A percentile compares a stretch with the other conserved stretches of the same genome.
Evolutionary conservation across 92 coral and sea anemone species (phyloP).

Genomic region (Virgularia gustaviana): DNA sequence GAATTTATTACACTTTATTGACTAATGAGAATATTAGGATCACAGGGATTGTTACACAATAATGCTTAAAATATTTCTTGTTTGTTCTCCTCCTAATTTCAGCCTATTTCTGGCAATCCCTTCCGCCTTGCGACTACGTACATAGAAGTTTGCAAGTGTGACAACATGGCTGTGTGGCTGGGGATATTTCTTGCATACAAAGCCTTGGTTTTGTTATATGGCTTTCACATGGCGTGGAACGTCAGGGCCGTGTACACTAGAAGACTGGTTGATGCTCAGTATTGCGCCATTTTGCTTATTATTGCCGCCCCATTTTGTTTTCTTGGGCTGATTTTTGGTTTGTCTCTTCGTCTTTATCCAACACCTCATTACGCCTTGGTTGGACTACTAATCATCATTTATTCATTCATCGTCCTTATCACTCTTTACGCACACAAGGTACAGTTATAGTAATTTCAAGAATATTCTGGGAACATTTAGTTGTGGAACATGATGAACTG

Average conservation of each 20-base stretch:
- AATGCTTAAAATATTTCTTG: too few relatives aligned
- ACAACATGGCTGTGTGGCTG: slow-evolving; percentile 61
- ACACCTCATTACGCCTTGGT: slow-evolving; percentile 64
- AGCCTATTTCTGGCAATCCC: slow-evolving; percentile 83
- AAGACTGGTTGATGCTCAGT: slow-evolving; percentile 76
- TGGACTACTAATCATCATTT: slow-evolving; percentile 59
- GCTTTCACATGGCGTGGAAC: slow-evolving; percentile 92
- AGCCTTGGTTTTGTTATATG: slow-evolving; percentile 56
- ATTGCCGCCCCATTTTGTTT: slow-evolving; percentile 57
- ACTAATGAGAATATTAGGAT: background rate
- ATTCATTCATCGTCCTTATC: slow-evolving; percentile 68
- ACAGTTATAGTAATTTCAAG: too few relatives aligned
- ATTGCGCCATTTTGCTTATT: slow-evolving; percentile 73
- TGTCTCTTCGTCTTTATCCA: slow-evolving; percentile 62
- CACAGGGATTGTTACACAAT: background rate
- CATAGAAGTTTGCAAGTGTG: slow-evolving; percentile 84
- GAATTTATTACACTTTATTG: too few relatives aligned
- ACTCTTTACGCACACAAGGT: slow-evolving; percentile 83
- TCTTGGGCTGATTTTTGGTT: slow-evolving; percentile 59
- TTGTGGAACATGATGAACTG: too few relatives aligned
- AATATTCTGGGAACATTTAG: too few relatives aligned
- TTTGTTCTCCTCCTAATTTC: slow-evolving; percentile 5
- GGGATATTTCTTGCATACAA: slow-evolving; percentile 62
- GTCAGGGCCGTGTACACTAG: slow-evolving; percentile 78
- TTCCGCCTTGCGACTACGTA: slow-evolving; percentile 61